Conservation (phyloP, 2,888 invertebrate species). For the Campoplex nolae region DNA sequence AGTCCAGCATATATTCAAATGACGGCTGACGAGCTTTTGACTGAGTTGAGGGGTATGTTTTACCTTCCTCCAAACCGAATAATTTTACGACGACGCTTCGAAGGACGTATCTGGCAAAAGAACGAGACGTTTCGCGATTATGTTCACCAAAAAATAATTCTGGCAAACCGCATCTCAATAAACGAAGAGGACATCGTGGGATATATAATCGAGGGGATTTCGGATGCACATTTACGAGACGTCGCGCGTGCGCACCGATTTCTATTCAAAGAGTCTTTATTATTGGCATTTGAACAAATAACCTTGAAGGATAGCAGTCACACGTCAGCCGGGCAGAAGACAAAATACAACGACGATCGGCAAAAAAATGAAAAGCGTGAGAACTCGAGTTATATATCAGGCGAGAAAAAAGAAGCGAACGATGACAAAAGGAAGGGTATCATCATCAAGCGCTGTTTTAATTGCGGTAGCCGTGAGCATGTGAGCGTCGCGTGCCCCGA, state of each 20-base stretch:
- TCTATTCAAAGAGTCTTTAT: neutral
- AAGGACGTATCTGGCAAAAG: too few species aligned
- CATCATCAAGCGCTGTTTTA: neutral
- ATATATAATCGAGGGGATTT: too few species aligned
- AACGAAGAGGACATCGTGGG: too few species aligned
- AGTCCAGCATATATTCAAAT: neutral
- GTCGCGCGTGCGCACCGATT: slow-evolving; percentile 16
- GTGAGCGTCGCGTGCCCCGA: too few species aligned
- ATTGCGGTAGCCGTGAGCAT: too few species aligned
- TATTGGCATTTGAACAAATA: neutral
- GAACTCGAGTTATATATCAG: neutral
- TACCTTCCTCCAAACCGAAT: too few species aligned
- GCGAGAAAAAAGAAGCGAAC: slow-evolving; percentile 4
- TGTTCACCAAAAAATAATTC: too few species aligned
- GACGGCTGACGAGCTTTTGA: neutral
- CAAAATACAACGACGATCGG: neutral
- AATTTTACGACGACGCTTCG: too few species aligned
- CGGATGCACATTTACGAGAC: neutral
- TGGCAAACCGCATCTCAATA: too few species aligned
- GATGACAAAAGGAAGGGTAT: neutral
- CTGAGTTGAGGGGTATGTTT: too few species aligned
- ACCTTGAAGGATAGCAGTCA: neutral
- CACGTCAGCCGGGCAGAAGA: neutral
- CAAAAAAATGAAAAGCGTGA: neutral
- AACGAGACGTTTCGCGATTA: too few species aligned